Conservation (phyloP, 2,797 vertebrate species). For the Melanotaenia nigrans region DNA sequence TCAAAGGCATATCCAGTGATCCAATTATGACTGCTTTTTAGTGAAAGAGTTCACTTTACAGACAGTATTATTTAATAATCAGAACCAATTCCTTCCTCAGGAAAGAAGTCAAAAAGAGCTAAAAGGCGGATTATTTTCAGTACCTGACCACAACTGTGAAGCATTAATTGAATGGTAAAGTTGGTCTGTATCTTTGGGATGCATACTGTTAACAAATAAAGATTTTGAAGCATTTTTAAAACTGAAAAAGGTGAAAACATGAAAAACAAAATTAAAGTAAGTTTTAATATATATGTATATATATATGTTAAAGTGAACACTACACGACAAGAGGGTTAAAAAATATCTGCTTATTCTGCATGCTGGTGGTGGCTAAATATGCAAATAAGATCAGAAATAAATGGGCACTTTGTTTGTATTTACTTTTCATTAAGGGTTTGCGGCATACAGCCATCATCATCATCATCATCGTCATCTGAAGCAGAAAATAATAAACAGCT, state of each 20-base stretch:
- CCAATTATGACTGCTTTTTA: background rate
- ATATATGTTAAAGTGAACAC: background rate
- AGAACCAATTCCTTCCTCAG: background rate
- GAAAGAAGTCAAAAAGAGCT: background rate
- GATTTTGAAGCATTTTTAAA: background rate
- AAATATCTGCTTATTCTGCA: background rate
- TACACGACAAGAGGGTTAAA: background rate
- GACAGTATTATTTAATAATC: too few species aligned
- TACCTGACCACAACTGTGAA: background rate
- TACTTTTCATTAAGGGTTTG: conserved; percentile 11
- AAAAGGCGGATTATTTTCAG: background rate
- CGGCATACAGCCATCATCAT: background rate
- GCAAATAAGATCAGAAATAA: conserved; percentile 2
- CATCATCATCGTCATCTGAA: conserved; percentile 8
- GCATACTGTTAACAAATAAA: background rate
- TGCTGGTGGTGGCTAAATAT: background rate
- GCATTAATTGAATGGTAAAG: background rate
- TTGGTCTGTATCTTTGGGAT: background rate
- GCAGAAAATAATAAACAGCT: conserved; percentile 54
- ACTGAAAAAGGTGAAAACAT: background rate
- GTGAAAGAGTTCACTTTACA: background rate
- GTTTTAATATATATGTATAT: background rate
- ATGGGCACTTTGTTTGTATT: background rate
- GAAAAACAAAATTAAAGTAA: background rate
- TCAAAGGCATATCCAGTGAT: too few species aligned